Evolutionary conservation across 2,113 vertebrate genomes (phyloP).

Genomic region (Pleuronectes platessa): DNA sequence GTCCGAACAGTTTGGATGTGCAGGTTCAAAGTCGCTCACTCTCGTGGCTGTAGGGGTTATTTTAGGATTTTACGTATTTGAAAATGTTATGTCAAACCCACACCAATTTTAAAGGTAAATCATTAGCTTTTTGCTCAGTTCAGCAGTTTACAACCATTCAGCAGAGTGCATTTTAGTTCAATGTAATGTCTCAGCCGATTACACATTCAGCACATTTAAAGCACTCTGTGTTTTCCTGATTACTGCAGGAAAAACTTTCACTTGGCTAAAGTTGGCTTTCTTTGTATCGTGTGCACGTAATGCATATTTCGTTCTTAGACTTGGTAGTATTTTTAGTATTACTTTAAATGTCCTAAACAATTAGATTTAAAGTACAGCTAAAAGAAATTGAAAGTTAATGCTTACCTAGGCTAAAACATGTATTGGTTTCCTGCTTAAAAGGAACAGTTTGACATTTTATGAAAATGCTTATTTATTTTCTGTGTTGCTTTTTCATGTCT

Average conservation of each 20-base stretch:
- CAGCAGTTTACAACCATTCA: not conserved
- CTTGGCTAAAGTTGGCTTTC: not conserved
- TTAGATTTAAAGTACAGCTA: too few relatives aligned
- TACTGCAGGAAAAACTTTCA: not conserved
- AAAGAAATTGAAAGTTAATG: not conserved
- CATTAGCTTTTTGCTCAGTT: not conserved
- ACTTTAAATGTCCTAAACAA: not conserved
- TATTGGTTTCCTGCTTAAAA: not conserved
- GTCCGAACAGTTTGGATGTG: constrained; percentile 19
- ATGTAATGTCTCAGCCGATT: not conserved
- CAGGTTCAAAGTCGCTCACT: constrained; percentile 9
- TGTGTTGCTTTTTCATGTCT: too few relatives aligned
- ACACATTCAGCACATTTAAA: constrained; percentile 1
- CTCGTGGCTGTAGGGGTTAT: not conserved
- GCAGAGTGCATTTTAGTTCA: not conserved
- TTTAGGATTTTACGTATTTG: not conserved
- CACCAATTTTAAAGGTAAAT: not conserved
- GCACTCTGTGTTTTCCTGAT: not conserved
- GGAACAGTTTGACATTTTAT: not conserved
- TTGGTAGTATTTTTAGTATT: not conserved
- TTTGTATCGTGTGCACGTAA: not conserved
- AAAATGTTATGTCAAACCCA: not conserved
- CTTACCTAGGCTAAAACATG: not conserved
- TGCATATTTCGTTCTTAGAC: too few relatives aligned
- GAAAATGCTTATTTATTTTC: too few relatives aligned